These are phyloP conservation scores for Callyntrura sp. DNA, from an alignment of 2,888 invertebrate species.

Conservation along the genomic window DNA sequence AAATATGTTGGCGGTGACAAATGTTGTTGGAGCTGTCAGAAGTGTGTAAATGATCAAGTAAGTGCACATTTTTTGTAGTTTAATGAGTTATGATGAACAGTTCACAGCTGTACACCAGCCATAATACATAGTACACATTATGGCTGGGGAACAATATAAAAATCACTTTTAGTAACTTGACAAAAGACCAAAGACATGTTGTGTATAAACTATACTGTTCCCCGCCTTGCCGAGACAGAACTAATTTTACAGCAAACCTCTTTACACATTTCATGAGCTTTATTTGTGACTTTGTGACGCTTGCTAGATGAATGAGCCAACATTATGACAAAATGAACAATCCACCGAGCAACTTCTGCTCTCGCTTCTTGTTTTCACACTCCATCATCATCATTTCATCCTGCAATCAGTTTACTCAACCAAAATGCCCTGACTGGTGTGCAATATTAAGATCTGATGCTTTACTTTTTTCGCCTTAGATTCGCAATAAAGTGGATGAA, in stretches of 20 bases:
- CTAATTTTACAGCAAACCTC: no score
- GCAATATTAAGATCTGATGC: neutral
- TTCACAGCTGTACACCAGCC: neutral
- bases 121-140: no score
- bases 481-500: constrained; percentile 92
- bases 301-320: neutral
- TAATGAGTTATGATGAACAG: constrained; percentile 59
- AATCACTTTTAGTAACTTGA: no score
- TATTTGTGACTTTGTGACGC: neutral
- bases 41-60: constrained; percentile 95
- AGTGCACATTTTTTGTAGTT: constrained; percentile 82
- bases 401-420: neutral
- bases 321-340: neutral
- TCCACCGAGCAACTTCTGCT: neutral
- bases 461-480: constrained; percentile 86
- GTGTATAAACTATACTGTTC: no score
- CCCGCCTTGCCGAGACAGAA: no score
- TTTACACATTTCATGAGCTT: no score
- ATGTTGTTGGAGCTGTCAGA: constrained; percentile 98
- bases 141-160: no score
- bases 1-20: constrained; percentile 97
- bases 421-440: neutral
- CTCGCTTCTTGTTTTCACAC: neutral
- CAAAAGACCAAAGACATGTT: no score
- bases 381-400: neutral